These are phyloP conservation scores for Sweltsa coloradensis DNA, from an alignment of 1,140 invertebrate genomes.

Conservation along the genomic window DNA sequence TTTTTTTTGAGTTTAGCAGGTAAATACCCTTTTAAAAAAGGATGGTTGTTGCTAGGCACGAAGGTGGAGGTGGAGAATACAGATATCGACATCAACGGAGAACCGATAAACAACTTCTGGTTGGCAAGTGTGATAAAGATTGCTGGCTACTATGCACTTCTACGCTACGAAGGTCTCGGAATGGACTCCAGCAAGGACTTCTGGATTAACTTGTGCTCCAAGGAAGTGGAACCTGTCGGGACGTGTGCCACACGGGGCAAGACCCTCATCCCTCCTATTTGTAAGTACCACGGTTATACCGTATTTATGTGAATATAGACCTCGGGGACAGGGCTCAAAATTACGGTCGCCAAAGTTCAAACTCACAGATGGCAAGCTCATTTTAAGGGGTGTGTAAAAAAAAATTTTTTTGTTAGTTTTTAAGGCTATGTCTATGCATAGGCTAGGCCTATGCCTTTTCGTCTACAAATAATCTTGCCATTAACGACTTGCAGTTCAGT, in stretches of 20 bases:
- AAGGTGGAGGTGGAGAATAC: constrained; percentile 91
- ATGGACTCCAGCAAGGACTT: constrained; percentile 80
- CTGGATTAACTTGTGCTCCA: constrained; percentile 89
- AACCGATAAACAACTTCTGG: constrained; percentile 78
- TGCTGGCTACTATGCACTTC: constrained; percentile 78
- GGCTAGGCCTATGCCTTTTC: too few relatives aligned
- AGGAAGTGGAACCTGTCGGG: constrained; percentile 87
- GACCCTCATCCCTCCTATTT: constrained; percentile 84
- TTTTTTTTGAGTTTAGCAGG: too few relatives aligned
- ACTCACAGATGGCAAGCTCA: too few relatives aligned
- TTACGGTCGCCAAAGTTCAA: too few relatives aligned
- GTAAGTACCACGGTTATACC: constrained; percentile 29
- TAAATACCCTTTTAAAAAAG: too few relatives aligned
- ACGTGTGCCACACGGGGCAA: constrained; percentile 94
- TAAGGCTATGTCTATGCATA: too few relatives aligned
- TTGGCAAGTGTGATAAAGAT: constrained; percentile 86
- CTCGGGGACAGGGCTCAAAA: background rate
- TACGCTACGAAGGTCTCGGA: constrained; percentile 90
- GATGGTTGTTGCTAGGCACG: too few relatives aligned
- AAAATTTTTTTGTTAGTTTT: too few relatives aligned
- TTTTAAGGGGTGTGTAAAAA: too few relatives aligned
- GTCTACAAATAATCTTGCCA: too few relatives aligned
- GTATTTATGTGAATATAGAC: background rate
- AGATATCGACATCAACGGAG: constrained; percentile 68
- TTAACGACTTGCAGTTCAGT: too few relatives aligned